These are phyloP conservation scores for Dinocampus coccinellae DNA, from an alignment of 2,888 invertebrate species.

Conservation along the genomic window DNA sequence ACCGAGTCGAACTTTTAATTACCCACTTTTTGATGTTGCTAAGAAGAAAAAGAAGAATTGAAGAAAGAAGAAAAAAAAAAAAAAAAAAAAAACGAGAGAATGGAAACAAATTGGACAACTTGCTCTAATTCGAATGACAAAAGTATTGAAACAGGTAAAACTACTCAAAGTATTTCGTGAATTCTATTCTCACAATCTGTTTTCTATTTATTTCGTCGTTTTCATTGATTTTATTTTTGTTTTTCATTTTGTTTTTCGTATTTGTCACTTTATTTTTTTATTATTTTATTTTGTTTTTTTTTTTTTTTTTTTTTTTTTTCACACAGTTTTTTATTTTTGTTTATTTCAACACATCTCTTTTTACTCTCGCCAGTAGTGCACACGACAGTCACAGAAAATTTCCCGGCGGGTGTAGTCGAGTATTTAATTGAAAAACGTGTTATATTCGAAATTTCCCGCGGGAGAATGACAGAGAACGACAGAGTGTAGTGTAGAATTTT, in stretches of 20 bases:
- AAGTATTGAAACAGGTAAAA: background rate
- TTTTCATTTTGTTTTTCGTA: background rate
- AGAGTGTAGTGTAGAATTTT: background rate
- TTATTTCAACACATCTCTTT: background rate
- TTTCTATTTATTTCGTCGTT: background rate
- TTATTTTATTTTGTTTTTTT: background rate
- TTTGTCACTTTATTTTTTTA: background rate
- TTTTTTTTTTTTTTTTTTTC: background rate
- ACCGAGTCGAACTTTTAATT: constrained; percentile 60
- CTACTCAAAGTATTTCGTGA: background rate
- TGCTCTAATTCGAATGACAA: background rate
- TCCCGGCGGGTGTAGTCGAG: constrained; percentile 39
- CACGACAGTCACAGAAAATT: constrained; percentile 35
- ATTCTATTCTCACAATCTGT: background rate
- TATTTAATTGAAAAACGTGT: constrained; percentile 52
- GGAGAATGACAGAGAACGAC: constrained; percentile 35
- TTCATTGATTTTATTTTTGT: background rate
- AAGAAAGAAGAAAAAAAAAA: constrained; percentile 11
- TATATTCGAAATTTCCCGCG: constrained; percentile 55
- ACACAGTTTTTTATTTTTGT: too few species aligned
- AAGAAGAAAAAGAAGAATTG: constrained; percentile 35
- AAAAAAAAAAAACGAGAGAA: constrained; percentile 4
- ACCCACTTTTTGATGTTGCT: constrained; percentile 44
- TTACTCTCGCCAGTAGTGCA: constrained; percentile 17
- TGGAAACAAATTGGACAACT: constrained; percentile 24